Conservation (phyloP, 92 coral and sea anemone species). For the Epizoanthus stellaris region DNA sequence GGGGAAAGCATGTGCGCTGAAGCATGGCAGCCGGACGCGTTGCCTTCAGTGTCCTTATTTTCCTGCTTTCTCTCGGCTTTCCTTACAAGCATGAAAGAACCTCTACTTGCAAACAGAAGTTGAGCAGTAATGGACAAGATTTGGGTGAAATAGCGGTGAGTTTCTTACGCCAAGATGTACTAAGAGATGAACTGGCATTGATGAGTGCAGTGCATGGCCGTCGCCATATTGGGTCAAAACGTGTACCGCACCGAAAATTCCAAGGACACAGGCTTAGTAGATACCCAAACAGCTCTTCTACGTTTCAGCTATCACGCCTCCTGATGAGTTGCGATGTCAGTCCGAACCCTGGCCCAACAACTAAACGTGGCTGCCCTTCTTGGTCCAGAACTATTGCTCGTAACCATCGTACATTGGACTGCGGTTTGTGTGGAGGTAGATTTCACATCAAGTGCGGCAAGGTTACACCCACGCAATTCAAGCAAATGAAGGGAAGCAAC, state of each 20-base stretch:
- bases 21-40: neutral
- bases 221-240: constrained; percentile 10
- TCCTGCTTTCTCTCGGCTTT: neutral
- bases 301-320: constrained; percentile 3
- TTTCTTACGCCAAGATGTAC: no score
- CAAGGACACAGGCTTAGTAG: constrained; percentile 19
- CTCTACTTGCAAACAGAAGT: neutral
- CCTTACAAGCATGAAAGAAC: constrained; percentile 3
- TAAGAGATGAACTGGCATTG: neutral
- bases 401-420: constrained; percentile 21
- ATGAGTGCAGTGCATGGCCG: neutral
- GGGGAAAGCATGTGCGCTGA: no score
- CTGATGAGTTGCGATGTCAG: constrained; percentile 19
- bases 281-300: constrained; percentile 3
- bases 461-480: constrained; percentile 25
- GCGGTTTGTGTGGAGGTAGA: constrained; percentile 20
- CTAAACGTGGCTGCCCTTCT: neutral
- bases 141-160: no score
- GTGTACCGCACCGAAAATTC: constrained; percentile 11
- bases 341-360: constrained; percentile 24
- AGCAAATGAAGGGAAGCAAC: constrained; percentile 26
- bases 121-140: neutral
- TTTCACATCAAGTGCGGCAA: neutral
- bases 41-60: neutral
- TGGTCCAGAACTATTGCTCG: constrained; percentile 38